Evolutionary conservation across 2,888 invertebrate species (phyloP).

Genomic region (Hipparchia semele): DNA sequence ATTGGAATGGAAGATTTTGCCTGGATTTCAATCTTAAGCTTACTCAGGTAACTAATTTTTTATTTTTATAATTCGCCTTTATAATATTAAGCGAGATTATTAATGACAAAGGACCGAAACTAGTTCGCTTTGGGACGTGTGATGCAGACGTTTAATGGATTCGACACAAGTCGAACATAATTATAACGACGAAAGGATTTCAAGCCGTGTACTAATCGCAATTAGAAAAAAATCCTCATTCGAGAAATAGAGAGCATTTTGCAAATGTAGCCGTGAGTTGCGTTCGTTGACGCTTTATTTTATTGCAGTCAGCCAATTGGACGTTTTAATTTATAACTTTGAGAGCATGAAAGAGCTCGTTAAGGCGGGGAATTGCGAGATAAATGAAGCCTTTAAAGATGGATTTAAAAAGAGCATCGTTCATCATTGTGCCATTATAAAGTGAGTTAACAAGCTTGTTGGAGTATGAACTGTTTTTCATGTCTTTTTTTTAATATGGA

Average conservation of each 20-base stretch:
- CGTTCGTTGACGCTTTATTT: conserved; percentile 9
- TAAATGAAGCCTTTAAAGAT: conserved; percentile 21
- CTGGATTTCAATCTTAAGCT: too few species aligned
- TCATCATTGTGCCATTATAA: conserved; percentile 29
- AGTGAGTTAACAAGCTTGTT: conserved; percentile 24
- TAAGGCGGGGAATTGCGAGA: conserved; percentile 4
- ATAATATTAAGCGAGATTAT: too few species aligned
- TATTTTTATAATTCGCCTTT: too few species aligned
- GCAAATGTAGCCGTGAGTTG: neutral
- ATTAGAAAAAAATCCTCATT: conserved; percentile 1
- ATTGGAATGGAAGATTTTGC: neutral
- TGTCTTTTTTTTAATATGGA: neutral
- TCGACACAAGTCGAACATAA: too few species aligned
- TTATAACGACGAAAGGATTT: too few species aligned
- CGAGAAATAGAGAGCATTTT: conserved; percentile 14
- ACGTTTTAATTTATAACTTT: conserved; percentile 32
- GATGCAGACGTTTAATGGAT: too few species aligned
- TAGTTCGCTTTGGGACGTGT: too few species aligned
- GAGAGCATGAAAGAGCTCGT: conserved; percentile 23
- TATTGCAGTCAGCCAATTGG: conserved; percentile 25
- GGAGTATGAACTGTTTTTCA: neutral
- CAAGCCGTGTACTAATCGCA: neutral
- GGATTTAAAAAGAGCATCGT: conserved; percentile 25
- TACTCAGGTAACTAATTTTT: too few species aligned
- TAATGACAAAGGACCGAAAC: too few species aligned